Conservation (phyloP, 2,888 invertebrate genomes). For the Xanthorhoe spadicearia region DNA sequence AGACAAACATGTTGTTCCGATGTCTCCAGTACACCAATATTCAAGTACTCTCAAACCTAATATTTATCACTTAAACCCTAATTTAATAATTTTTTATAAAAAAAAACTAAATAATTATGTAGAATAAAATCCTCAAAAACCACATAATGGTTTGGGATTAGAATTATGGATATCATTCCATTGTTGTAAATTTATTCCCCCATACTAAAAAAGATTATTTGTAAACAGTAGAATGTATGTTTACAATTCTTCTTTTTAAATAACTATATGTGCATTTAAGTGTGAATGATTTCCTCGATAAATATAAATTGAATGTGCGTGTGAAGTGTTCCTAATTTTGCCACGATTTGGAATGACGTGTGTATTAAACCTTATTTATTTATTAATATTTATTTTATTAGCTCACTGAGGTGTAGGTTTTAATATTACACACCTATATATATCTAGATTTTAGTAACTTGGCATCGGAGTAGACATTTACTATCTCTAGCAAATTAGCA, state of each 20-base stretch:
- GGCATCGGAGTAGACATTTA: not conserved
- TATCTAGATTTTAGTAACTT: slow-evolving; percentile 13
- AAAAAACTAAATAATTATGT: too few relatives aligned
- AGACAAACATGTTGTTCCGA: not conserved
- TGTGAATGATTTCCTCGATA: slow-evolving; percentile 21
- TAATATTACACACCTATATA: slow-evolving; percentile 8
- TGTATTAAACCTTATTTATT: slow-evolving; percentile 23
- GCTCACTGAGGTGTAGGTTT: slow-evolving; percentile 21
- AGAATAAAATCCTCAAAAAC: too few relatives aligned
- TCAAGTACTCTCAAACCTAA: not conserved
- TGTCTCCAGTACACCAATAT: not conserved
- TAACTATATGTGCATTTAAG: slow-evolving; percentile 8
- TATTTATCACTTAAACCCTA: too few relatives aligned
- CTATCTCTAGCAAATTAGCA: slow-evolving; percentile 8
- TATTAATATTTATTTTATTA: slow-evolving; percentile 3
- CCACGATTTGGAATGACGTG: slow-evolving; percentile 31
- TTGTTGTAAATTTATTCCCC: too few relatives aligned
- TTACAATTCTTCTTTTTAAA: slow-evolving; percentile 9
- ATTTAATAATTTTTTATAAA: too few relatives aligned
- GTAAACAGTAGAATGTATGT: not conserved
- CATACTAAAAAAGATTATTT: slow-evolving; percentile 1
- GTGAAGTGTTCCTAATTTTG: slow-evolving; percentile 30
- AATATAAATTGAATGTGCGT: slow-evolving; percentile 33
- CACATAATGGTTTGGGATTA: slow-evolving; percentile 6
- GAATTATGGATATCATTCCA: not conserved